A percentile compares a stretch with the other conserved stretches of the same genome.
Evolutionary conservation across 2,797 vertebrate species (phyloP).

Genomic region (Galago senegalensis): DNA sequence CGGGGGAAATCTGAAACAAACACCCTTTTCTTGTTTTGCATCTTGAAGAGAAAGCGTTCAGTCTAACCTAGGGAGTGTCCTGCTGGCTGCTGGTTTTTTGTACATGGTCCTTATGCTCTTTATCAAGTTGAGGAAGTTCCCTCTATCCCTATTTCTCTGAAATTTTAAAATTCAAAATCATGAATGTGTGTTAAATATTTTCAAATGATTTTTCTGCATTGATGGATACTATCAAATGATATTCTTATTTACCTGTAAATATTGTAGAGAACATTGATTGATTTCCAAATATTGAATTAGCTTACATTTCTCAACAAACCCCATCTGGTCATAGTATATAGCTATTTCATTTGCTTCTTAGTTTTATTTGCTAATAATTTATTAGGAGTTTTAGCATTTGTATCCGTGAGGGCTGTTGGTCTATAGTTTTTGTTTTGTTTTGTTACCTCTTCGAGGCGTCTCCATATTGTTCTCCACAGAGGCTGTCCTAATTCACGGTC

Average conservation of each 20-base stretch:
- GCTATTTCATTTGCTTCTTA: neutral
- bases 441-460: neutral
- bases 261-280: neutral
- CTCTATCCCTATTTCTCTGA: neutral
- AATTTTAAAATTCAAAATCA: neutral
- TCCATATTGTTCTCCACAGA: no score
- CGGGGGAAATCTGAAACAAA: neutral
- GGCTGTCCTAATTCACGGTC: no score
- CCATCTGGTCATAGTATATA: neutral
- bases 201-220: neutral
- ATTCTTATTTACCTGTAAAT: neutral
- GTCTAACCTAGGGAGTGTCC: neutral
- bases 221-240: neutral
- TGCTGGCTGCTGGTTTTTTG: neutral
- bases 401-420: neutral
- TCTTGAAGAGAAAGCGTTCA: neutral
- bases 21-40: neutral
- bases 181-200: neutral
- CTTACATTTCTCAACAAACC: neutral
- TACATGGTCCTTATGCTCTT: neutral
- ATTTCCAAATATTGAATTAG: neutral
- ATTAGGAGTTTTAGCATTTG: neutral
- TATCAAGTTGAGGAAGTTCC: neutral
- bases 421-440: neutral
- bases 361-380: neutral